Percentiles rank a stretch among this genome's conserved stretches.
phyloP scores from a whole-genome alignment of 23 tunicate species.

The Styela plicata region DNA sequence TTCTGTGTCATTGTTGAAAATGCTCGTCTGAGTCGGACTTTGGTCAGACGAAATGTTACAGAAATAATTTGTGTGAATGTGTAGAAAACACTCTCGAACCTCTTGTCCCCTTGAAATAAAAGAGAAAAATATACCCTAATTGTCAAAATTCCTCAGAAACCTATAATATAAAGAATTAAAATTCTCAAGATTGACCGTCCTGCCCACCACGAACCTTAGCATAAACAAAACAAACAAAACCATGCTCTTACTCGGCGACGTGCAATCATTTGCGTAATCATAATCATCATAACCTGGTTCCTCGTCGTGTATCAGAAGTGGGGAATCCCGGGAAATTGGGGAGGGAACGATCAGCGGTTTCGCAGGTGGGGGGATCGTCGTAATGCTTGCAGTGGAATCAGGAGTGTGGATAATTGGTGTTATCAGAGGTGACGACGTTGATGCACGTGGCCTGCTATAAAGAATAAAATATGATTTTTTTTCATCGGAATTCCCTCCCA shows the following conservation, averaged over 20 bases:
- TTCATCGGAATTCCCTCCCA: no score
- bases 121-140: no score
- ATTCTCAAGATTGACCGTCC: no score
- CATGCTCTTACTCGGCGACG: conserved; percentile 34
- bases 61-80: no score
- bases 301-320: conserved; percentile 23
- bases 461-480: no score
- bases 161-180: no score
- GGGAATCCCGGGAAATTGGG: conserved; percentile 11
- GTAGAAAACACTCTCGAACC: no score
- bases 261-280: conserved; percentile 32
- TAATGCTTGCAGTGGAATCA: background rate
- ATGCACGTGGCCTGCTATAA: background rate
- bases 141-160: no score
- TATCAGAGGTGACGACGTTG: conserved; percentile 24
- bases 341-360: conserved; percentile 13
- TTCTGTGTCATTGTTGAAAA: no score
- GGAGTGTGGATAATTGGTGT: conserved; percentile 3
- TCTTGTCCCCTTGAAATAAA: no score
- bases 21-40: no score
- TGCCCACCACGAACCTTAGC: background rate
- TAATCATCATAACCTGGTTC: conserved; percentile 38
- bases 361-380: background rate
- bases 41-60: no score
- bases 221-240: conserved; percentile 13